phyloP scores from a whole-genome alignment of 2,888 invertebrate species.

The Empis livida region DNA sequence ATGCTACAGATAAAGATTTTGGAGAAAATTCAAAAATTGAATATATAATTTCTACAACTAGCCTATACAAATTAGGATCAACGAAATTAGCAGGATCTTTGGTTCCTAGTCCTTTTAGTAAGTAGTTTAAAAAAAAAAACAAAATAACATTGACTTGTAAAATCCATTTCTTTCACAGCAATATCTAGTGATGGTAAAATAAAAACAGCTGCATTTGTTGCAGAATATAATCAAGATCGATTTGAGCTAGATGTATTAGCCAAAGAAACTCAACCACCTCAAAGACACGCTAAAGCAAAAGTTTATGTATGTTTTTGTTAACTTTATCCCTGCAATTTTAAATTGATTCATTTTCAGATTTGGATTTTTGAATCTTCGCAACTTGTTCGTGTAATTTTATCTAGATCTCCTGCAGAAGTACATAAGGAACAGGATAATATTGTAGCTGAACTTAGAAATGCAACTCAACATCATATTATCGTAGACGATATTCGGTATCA shows the following conservation, averaged over 20 bases:
- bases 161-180: conserved; percentile 13
- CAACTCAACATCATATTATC: conserved; percentile 64
- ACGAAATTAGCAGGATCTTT: conserved; percentile 69
- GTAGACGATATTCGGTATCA: conserved; percentile 67
- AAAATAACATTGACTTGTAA: background rate
- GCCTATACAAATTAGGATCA: conserved; percentile 67
- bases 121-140: conserved; percentile 5
- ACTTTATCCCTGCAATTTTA: background rate
- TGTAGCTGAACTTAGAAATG: conserved; percentile 56
- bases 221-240: conserved; percentile 78
- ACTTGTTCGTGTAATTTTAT: conserved; percentile 70
- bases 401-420: conserved; percentile 66
- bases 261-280: conserved; percentile 65
- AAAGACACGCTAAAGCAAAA: conserved; percentile 59
- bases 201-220: conserved; percentile 64
- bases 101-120: conserved; percentile 68
- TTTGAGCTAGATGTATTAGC: conserved; percentile 76
- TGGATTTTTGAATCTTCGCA: conserved; percentile 84
- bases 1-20: conserved; percentile 70
- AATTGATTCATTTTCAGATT: conserved; percentile 41
- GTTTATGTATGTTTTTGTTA: conserved; percentile 53
- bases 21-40: conserved; percentile 71
- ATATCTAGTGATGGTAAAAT: conserved; percentile 33
- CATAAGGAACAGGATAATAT: conserved; percentile 57
- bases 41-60: conserved; percentile 70